Evolutionary conservation across 2,113 vertebrate species (phyloP).

Genomic region (Neolamprologus kungweensis): DNA sequence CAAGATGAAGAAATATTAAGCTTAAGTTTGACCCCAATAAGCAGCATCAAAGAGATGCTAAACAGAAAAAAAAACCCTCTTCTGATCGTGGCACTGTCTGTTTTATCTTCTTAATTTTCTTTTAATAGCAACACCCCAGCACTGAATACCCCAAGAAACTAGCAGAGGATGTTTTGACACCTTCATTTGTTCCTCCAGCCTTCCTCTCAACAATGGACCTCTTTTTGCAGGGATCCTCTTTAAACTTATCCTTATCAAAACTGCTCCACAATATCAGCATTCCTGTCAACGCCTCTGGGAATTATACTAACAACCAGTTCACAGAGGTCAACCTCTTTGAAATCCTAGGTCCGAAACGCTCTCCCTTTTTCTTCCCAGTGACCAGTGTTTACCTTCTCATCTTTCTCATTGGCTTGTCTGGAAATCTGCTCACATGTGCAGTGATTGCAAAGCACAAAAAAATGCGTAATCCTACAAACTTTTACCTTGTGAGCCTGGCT

Average conservation of each 20-base stretch:
- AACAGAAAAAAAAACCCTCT: background rate
- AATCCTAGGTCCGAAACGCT: conserved; percentile 69
- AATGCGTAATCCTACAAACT: conserved; percentile 74
- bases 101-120: background rate
- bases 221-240: conserved; percentile 9
- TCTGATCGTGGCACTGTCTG: background rate
- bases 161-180: background rate
- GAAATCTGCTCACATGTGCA: conserved; percentile 73
- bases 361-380: conserved; percentile 70
- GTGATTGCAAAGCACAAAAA: conserved; percentile 74
- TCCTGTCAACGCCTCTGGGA: conserved; percentile 33
- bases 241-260: conserved; percentile 44
- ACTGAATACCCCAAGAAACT: background rate
- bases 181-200: background rate
- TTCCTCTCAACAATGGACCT: conserved; percentile 48
- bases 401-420: conserved; percentile 68
- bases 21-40: background rate
- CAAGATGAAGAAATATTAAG: background rate
- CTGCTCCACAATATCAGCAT: conserved; percentile 22
- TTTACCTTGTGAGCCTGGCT: conserved; percentile 75
- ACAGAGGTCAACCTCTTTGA: conserved; percentile 58
- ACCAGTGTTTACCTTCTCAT: conserved; percentile 68
- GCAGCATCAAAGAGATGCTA: background rate
- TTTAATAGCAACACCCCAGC: background rate
- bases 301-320: conserved; percentile 20